Evolutionary conservation across 2,888 invertebrate species (phyloP).

Genomic region (Ochropleura leucogaster): DNA sequence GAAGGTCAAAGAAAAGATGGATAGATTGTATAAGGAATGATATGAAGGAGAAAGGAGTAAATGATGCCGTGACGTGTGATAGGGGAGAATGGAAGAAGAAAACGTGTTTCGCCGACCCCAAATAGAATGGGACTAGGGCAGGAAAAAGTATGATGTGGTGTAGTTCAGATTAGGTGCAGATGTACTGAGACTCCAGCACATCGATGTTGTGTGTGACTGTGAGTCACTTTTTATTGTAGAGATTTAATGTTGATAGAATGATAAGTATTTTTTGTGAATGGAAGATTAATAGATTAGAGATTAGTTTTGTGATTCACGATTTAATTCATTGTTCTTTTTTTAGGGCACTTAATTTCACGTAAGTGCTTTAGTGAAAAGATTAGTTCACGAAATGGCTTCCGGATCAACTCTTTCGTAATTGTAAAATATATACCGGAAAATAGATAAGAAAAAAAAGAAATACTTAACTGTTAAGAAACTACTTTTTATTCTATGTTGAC

Average conservation of each 20-base stretch:
- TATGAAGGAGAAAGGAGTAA: no score
- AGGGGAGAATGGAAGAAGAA: no score
- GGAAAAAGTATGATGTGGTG: no score
- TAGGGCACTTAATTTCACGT: conserved; percentile 18
- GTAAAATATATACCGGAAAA: conserved; percentile 6
- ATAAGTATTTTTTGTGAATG: conserved; percentile 32
- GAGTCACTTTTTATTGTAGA: conserved; percentile 11
- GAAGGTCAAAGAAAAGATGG: no score
- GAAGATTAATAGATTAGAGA: conserved; percentile 28
- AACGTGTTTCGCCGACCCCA: no score
- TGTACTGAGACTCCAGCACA: background rate
- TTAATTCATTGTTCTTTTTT: conserved; percentile 23
- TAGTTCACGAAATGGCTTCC: background rate
- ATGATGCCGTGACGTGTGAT: no score
- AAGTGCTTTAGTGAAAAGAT: background rate
- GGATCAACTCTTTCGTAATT: conserved; percentile 18
- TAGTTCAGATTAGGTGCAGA: background rate
- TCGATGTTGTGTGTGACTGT: background rate
- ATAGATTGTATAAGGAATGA: no score
- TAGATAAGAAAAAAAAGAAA: background rate
- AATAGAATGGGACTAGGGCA: no score
- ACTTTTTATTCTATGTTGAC: background rate
- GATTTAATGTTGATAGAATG: conserved; percentile 16
- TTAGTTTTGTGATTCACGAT: conserved; percentile 16
- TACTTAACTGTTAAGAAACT: background rate